These are phyloP conservation scores for Hydrochoerus hydrochaeris DNA, from an alignment of 2,113 vertebrate species.

Conservation along the genomic window DNA sequence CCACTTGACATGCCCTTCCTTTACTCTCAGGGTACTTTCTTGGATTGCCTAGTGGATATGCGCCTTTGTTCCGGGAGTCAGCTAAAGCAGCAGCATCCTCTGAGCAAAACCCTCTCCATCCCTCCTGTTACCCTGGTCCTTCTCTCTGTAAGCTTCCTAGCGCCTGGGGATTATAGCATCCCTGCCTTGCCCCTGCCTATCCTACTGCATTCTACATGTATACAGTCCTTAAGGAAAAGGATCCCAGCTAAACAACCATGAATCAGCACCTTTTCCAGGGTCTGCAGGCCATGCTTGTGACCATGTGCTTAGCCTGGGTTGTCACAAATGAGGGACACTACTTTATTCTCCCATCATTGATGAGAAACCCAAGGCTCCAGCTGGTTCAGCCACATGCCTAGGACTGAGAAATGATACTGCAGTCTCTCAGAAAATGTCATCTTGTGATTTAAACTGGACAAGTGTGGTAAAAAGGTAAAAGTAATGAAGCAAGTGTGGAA, in stretches of 20 bases:
- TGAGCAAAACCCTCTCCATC: neutral
- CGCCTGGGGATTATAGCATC: neutral
- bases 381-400: fast-evolving
- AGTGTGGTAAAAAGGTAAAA: neutral
- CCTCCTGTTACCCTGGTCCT: neutral
- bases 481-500: neutral
- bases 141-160: fast-evolving
- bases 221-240: neutral
- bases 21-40: neutral
- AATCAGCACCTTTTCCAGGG: neutral
- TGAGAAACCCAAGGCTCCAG: neutral
- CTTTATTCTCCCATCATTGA: neutral
- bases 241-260: neutral
- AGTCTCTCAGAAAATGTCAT: too few species aligned
- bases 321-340: neutral
- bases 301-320: neutral
- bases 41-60: fast-evolving
- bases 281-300: neutral
- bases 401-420: neutral
- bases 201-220: neutral
- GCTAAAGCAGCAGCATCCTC: neutral
- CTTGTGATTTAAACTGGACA: fast-evolving
- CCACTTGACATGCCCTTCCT: neutral
- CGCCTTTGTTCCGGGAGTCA: neutral
- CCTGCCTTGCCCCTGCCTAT: neutral